Base-by-base conservation (phyloP, 2,888 invertebrate species). In the Tricholauxania praeusta region DNA sequence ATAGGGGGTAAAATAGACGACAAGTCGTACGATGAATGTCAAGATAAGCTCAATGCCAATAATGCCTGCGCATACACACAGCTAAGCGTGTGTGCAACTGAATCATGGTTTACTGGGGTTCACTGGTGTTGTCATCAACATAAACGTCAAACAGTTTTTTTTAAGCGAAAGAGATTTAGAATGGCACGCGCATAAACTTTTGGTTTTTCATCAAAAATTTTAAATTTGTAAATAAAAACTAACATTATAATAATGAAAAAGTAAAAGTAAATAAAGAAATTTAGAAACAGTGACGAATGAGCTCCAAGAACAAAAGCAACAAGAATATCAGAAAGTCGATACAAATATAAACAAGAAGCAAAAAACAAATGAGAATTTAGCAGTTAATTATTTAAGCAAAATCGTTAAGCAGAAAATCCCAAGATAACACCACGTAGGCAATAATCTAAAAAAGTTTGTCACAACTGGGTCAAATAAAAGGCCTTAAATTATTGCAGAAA, bases 381-480 rank as follows among this genome's bases (percentile, higher is more conserved):
- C 28, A 15, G 32, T 32, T 62, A 47, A 62, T 47, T 47, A 28
- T 57, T 57, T n/a, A 57, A 72, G 60, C 71, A 59, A 75, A 71
- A 51, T 49, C 53, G 52, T 73, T 76, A 73, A 75, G 17, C 47
- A 51, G 52, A n/a, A 55, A 53, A 63, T 10, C 51, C 72, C 55
- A 17, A 74, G 78, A 81, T 83, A 81, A 84, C 80, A 81, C 85
- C 86, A 85, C 86, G 85, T 85, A 85, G 75, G 85, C 85, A 85
- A 51, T 39, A 22, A 62, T 19, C 47, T 47, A 52, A 47, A 47
- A 62, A 32, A 17, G 62, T 4, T 6, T 5, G 5, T 47, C 17
- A 49, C 66, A 39, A 55, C 47, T 39, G 39, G 39, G 39, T 39
- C 39, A 39, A 39, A 39, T 10, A 39, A 39, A 39, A 39, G 10